Base-by-base conservation (phyloP, 2,888 invertebrate genomes). In the Spialia ferax region DNA sequence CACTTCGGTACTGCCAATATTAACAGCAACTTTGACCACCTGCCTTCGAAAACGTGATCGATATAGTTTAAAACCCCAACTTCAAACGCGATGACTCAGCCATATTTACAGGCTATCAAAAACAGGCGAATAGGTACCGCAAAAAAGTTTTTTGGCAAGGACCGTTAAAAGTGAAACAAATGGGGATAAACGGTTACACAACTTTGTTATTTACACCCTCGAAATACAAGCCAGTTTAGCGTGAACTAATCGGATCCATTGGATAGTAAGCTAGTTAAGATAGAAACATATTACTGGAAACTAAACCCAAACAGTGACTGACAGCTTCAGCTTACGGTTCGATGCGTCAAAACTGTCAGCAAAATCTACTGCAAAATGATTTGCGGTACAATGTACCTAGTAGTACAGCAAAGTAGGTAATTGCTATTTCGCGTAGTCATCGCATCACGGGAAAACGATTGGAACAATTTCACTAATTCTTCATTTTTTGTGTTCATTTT, bases 61-160 rank as follows among this genome's bases (percentile, higher is more conserved):
- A 35, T 32, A 35, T 6, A 6, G 2, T 2, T 45, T 45, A 6
- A 15, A 45, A 45, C 18, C 5, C 18, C 18, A 50, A 20, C 48
- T 50, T 48, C 8, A 15, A n/a, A n/a, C 32, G 32, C 57, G 50
- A 23, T 45, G 60, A 48, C 50, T 61, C 35, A 6, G 48, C 18
- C 32, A 32, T 22, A 22, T 38, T 38, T 22, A 57, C 61, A 11
- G 29, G 32, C 38, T 6, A 23, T 48, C 48, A 29, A 50, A 13
- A 6, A 10, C 45, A 45, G 45, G 15, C 45, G 15, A 45, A n/a
- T n/a, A 18, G 35, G 10, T 35, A 38, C 22, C 35, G 62, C 52
- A 48, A 38, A 61, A n/a, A 64, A 29, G 2, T 56, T 64, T 63
- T 55, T 64, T 64, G 56, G 48, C 56, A 22, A 32, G 29, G 42